Evolutionary conservation across 64 coral and sea anemone genomes (phyloP).

Genomic region (Montipora capricornis): DNA sequence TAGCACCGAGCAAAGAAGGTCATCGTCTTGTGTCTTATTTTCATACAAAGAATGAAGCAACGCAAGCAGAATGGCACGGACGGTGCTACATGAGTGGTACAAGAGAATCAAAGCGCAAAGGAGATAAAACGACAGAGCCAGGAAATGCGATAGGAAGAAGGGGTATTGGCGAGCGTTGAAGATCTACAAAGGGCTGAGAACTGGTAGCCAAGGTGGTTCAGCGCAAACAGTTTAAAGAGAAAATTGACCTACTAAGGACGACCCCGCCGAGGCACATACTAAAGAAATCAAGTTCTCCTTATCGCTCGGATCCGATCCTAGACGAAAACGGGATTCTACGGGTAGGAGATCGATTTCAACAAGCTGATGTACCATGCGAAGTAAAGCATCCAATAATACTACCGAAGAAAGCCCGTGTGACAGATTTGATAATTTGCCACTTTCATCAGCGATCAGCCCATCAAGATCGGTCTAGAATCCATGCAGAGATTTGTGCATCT

Average conservation of each 20-base stretch:
- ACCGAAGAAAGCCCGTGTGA: background rate
- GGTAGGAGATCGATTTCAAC: background rate
- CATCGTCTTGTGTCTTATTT: background rate
- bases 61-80: background rate
- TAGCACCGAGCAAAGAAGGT: slow-evolving; percentile 25
- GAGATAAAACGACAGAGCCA: background rate
- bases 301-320: background rate
- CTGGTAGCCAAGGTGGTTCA: background rate
- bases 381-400: background rate
- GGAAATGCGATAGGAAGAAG: background rate
- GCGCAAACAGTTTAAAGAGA: background rate
- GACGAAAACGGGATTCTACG: slow-evolving; percentile 9
- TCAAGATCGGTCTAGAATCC: background rate
- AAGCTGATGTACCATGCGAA: background rate
- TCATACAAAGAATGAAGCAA: background rate
- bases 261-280: background rate
- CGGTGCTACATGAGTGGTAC: too few relatives aligned
- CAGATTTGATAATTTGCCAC: background rate
- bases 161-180: background rate
- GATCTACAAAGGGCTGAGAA: slow-evolving; percentile 5
- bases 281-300: too few relatives aligned
- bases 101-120: background rate
- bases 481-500: background rate
- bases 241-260: background rate
- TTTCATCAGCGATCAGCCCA: background rate